Evolutionary conservation across 2,113 vertebrate genomes (phyloP).

Genomic region (pig (Sus scrofa)): DNA sequence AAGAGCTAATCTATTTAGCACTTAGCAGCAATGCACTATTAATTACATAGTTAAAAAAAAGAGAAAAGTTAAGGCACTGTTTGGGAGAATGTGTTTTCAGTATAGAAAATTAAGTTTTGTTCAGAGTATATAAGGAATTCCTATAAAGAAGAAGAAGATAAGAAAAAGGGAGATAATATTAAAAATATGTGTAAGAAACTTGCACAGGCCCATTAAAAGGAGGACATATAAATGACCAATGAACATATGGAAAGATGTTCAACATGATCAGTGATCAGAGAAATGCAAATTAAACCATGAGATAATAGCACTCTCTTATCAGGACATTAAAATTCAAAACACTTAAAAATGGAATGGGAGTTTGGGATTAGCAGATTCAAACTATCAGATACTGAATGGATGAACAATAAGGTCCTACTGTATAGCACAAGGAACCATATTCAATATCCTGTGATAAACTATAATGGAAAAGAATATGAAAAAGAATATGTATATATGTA

Average conservation of each 20-base stretch:
- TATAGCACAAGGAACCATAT: too few species aligned
- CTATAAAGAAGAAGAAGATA: neutral
- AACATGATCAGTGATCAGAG: neutral
- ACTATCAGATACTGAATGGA: too few species aligned
- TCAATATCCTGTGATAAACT: too few species aligned
- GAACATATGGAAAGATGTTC: too few species aligned
- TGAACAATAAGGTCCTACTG: too few species aligned
- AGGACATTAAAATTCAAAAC: neutral
- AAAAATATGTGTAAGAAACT: neutral
- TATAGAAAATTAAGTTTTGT: neutral
- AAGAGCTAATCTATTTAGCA: slow-evolving; percentile 46
- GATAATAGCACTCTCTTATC: neutral
- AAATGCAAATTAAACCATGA: neutral
- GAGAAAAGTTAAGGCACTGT: too few species aligned
- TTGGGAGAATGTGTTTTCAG: neutral
- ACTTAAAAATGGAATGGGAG: neutral
- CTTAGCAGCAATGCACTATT: slow-evolving; percentile 54
- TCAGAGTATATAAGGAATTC: neutral
- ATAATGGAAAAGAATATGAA: too few species aligned
- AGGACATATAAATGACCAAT: neutral
- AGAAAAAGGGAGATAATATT: neutral
- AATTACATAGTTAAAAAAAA: slow-evolving; percentile 14
- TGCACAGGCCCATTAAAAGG: neutral
- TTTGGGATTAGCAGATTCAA: too few species aligned
- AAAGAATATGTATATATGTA: too few species aligned